These are phyloP conservation scores for Pterocles burchelli DNA, from an alignment of 2,113 vertebrate genomes.

Conservation along the genomic window DNA sequence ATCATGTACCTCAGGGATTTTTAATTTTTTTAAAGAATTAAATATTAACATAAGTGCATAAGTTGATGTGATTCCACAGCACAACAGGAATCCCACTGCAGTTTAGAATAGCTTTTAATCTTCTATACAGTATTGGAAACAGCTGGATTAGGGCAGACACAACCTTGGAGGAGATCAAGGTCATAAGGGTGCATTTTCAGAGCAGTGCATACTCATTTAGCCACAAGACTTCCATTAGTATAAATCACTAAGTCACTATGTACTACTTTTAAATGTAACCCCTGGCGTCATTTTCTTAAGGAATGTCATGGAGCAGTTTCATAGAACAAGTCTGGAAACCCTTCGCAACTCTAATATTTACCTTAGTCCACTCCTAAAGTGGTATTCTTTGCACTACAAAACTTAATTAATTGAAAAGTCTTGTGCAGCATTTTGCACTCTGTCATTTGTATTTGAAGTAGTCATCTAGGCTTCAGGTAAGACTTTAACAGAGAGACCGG, in stretches of 20 bases:
- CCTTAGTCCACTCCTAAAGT: neutral
- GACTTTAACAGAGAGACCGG: neutral
- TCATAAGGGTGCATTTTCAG: neutral
- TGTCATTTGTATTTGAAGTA: neutral
- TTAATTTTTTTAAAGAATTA: neutral
- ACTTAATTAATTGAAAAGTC: neutral
- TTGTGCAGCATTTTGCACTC: neutral
- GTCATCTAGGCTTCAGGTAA: neutral
- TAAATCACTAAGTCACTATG: constrained; percentile 34
- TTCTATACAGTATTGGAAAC: neutral
- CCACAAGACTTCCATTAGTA: neutral
- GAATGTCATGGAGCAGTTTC: neutral
- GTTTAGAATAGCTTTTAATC: constrained; percentile 16
- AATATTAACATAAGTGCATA: neutral
- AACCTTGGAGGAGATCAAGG: neutral
- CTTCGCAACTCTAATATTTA: neutral
- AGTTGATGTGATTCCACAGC: constrained; percentile 19
- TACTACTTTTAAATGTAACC: constrained; percentile 6
- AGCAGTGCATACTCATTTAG: neutral
- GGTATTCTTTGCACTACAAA: neutral
- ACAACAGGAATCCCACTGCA: neutral
- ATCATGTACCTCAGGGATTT: neutral
- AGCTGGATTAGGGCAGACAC: neutral
- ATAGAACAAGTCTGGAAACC: neutral
- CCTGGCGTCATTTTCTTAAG: neutral